Evolutionary conservation across 2,888 invertebrate genomes (phyloP), one percentile per base, ranked within the genome.

Genomic region (Listrodromus nycthemerus): DNA sequence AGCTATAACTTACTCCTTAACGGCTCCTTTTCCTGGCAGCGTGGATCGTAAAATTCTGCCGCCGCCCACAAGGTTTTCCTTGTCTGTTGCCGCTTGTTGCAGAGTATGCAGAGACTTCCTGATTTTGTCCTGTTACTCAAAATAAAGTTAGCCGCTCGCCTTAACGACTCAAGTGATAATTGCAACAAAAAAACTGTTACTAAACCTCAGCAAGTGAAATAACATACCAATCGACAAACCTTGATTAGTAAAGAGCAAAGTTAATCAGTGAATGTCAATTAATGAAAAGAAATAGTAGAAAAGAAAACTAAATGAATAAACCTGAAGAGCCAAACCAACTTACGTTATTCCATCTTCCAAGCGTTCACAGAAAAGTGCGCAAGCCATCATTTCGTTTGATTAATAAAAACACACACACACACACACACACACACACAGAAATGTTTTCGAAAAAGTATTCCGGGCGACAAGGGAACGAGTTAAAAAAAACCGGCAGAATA

Each of bases 71-170:
- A 97, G 94, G 93, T 97, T 97, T 94, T 97, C 97, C 91, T 96
- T 96, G 90, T 96, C 96, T 67, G 94, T 95, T 48, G 96, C 96
- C 65, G 95, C 94, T 83, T 95, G 95, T 92, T 97, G 97, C 85
- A 97, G 93, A 37, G 96, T 95, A 93, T 96, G 97, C n/a, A 97
- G 94, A 30, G 96, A 96, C 93, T 95, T 96, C 89, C 97, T 92
- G 76, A 87, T 81, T 83, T 91, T 90, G 78, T 89, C 89, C 88
- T 90, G 87, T 55, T 33, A 1, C 5, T 16, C 65, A n/a, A 2
- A 74, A 65, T 2, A 37, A 37, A n/a, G 61, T 69, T 45, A 21
- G 5, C 45, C 41, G 10, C 61, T 27, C 0, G 7, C 5, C 69
- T 16, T 5, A 67, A 55, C 41, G 4, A 4, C 41, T 45, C 1